Percentiles rank a stretch among this genome's conserved stretches.
Conservation (phyloP, 2,113 vertebrate genomes). For the Symphodus melops region DNA sequence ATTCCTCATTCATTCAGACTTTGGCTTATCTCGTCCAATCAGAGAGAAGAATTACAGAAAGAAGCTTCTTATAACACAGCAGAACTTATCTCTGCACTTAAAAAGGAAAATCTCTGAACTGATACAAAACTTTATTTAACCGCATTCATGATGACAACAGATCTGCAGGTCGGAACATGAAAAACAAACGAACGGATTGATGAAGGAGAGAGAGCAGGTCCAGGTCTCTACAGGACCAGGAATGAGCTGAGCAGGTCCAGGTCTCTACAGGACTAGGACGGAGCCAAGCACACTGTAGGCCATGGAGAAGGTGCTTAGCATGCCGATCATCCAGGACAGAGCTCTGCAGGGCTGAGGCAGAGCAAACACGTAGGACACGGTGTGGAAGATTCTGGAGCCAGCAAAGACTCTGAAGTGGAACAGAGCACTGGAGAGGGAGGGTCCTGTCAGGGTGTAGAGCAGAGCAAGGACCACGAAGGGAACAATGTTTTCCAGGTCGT, state of each 20-base stretch:
- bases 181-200: background rate
- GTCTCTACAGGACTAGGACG: conserved; percentile 38
- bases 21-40: background rate
- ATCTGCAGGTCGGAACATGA: background rate
- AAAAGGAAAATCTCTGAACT: background rate
- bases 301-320: conserved; percentile 87
- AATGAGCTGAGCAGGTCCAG: background rate
- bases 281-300: conserved; percentile 81
- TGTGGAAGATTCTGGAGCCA: conserved; percentile 85
- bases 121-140: background rate
- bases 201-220: background rate
- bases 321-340: conserved; percentile 79
- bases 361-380: conserved; percentile 82
- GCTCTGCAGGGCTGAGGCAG: conserved; percentile 91
- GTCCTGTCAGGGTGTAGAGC: conserved; percentile 87
- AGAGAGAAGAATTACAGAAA: background rate
- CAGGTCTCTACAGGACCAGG: no score
- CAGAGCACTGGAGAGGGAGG: conserved; percentile 83
- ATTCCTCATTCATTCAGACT: background rate
- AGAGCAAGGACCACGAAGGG: conserved; percentile 90
- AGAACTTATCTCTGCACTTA: no score
- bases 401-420: conserved; percentile 91
- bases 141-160: background rate
- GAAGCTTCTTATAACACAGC: no score
- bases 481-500: conserved; percentile 94